Percentiles rank a stretch among this genome's conserved stretches.
phyloP scores from a whole-genome alignment of 2,888 invertebrate species.

The Deilephila elpenor region DNA sequence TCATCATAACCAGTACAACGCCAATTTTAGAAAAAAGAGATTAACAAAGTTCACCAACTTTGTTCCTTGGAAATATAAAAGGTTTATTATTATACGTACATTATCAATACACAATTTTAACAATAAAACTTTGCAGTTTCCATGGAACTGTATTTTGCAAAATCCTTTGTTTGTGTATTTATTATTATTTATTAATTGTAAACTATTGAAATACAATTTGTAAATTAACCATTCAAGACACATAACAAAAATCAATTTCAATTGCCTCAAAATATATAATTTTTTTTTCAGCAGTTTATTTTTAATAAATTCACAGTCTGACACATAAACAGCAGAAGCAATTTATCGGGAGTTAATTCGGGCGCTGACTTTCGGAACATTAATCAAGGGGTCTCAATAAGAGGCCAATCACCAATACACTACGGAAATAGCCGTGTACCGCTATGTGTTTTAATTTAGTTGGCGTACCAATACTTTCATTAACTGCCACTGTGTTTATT shows the following conservation, averaged over 20 bases:
- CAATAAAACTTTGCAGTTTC: no score
- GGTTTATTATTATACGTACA: no score
- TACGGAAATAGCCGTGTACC: slow-evolving; percentile 26
- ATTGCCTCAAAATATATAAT: not conserved
- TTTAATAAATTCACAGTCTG: not conserved
- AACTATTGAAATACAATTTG: no score
- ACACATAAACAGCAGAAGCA: not conserved
- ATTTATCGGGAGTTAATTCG: slow-evolving; percentile 14
- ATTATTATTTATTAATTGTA: no score
- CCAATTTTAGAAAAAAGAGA: not conserved
- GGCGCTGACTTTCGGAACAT: not conserved
- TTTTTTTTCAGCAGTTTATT: not conserved
- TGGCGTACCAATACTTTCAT: slow-evolving; percentile 15
- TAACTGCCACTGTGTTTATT: slow-evolving; percentile 9
- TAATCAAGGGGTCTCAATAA: slow-evolving; percentile 28
- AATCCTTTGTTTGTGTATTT: no score
- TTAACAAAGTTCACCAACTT: not conserved
- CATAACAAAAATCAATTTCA: no score
- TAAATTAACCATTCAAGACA: no score
- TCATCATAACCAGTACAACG: not conserved
- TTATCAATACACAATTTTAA: no score
- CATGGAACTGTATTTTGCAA: no score
- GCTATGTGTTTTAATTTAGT: slow-evolving; percentile 37
- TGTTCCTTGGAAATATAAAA: not conserved
- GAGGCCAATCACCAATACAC: slow-evolving; percentile 2